Conservation (phyloP, 2,113 vertebrate genomes). For the Tautogolabrus adspersus region DNA sequence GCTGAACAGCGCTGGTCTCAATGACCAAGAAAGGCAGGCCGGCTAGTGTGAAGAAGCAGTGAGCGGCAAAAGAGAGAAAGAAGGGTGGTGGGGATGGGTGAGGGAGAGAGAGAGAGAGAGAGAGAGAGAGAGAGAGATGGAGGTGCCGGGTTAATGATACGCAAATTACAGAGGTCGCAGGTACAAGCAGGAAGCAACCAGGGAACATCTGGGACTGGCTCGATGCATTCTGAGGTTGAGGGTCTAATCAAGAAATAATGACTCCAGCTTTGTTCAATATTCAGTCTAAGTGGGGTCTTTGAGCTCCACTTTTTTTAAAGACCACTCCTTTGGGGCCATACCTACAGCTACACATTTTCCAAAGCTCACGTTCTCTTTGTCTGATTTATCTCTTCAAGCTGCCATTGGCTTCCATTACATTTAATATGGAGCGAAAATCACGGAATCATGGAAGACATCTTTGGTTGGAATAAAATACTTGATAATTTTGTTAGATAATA, state of each 20-base stretch:
- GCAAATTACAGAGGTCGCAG: conserved; percentile 61
- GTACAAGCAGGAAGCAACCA: conserved; percentile 55
- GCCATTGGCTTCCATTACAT: neutral
- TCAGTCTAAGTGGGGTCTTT: neutral
- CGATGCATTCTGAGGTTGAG: conserved; percentile 50
- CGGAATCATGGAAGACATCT: neutral
- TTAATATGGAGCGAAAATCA: neutral
- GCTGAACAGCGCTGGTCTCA: conserved; percentile 91
- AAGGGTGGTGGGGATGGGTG: conserved; percentile 12
- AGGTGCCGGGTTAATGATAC: conserved; percentile 69
- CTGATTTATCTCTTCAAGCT: neutral
- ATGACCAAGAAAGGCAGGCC: conserved; percentile 96
- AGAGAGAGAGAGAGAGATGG: conserved; percentile 58
- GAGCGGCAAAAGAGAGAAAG: conserved; percentile 35
- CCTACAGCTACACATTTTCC: neutral
- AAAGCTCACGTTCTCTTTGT: neutral
- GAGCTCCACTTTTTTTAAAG: neutral
- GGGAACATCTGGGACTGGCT: conserved; percentile 59
- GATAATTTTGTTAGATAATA: too few species aligned
- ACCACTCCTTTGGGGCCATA: neutral
- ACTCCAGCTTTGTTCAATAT: conserved; percentile 18
- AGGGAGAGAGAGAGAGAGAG: conserved; percentile 22
- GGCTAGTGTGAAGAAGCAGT: conserved; percentile 82
- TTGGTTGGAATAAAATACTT: too few species aligned
- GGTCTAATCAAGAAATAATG: conserved; percentile 11